A percentile compares a stretch with the other conserved stretches of the same genome.
phyloP scores from a whole-genome alignment of 2,888 invertebrate species.

The Drosophila tripunctata region DNA sequence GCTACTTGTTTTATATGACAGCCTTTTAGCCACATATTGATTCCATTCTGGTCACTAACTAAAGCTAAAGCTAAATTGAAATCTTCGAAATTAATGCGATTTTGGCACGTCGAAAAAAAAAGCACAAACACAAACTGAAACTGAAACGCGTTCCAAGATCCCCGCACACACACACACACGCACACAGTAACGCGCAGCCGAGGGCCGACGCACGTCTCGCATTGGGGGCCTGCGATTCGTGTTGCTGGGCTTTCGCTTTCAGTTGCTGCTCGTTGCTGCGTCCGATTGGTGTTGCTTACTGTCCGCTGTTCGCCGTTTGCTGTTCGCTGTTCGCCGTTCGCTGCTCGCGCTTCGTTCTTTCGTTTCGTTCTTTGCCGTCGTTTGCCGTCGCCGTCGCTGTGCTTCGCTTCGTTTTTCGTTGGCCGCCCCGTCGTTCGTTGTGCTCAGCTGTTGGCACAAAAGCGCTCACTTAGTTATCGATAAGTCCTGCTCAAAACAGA shows the following conservation, averaged over 20 bases:
- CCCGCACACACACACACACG: constrained; percentile 14
- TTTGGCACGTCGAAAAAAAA: constrained; percentile 60
- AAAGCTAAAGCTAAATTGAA: constrained; percentile 35
- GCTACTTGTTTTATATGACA: constrained; percentile 16
- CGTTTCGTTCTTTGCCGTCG: constrained; percentile 19
- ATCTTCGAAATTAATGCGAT: constrained; percentile 63
- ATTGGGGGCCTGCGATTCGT: constrained; percentile 59
- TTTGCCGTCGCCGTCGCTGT: constrained; percentile 6
- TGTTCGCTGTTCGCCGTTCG: constrained; percentile 27
- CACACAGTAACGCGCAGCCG: constrained; percentile 26
- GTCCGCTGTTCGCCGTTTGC: constrained; percentile 35
- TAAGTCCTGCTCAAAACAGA: constrained; percentile 13
- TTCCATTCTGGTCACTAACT: constrained; percentile 41
- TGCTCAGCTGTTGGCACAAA: not conserved
- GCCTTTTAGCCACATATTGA: constrained; percentile 32
- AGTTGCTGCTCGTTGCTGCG: constrained; percentile 81
- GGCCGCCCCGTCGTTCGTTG: not conserved
- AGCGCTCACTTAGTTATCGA: constrained; percentile 10
- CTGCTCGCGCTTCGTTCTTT: constrained; percentile 36
- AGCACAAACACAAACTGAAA: constrained; percentile 15
- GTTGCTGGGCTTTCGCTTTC: constrained; percentile 79
- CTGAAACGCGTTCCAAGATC: constrained; percentile 68
- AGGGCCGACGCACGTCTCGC: constrained; percentile 42
- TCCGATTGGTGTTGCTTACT: constrained; percentile 75
- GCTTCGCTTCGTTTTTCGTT: constrained; percentile 38